Base-by-base conservation (phyloP, 2,113 vertebrate genomes). In the Pseudopodoces humilis region DNA sequence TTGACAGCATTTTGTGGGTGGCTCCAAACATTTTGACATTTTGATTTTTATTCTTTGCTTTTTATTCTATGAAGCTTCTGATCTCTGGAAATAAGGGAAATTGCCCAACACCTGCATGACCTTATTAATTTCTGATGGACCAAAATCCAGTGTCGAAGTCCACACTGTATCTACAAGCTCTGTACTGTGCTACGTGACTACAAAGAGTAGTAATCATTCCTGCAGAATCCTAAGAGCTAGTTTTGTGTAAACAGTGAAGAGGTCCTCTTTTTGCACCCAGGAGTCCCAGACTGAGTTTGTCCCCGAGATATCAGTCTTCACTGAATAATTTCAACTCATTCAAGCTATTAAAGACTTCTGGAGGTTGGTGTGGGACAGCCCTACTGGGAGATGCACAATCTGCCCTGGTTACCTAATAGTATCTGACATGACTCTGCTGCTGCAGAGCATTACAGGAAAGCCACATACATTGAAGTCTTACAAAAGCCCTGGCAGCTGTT, bases 121-220 rank as follows among this genome's bases (percentile, higher is more conserved):
- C 30, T 56, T 14, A 56, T 3, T 14, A 19, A 35, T 35, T 59
- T 63, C 2, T 39, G 23, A 22, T 13, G 43, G 4, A 50, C n/a
- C 18, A 80, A 80, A 83, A 35, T 23, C 33, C 33, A 8, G 11
- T 62, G 28, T 35, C 49, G 77, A 25, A 3, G 2, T 14, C 39
- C 44, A 16, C 24, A 7, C 24, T 27, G 41, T 37, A 22, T 41
- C 14, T 12, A 20, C 33, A 58, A 39, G 47, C n/a, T 33, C 39
- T 0, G 0, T 28, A 11, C 18, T 19, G 49, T 39, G 59, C 17
- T 39, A 15, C 0, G 23, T 15, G 30, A 74, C 30, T 35, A 11
- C 15, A 22, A 9, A 3, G 2, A 19, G 18, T 11, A 35, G 8
- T 7, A 16, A 43, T 6, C 58, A 20, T 55, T 64, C 19, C 59